These are phyloP conservation scores for Lucilia sericata DNA, from an alignment of 1,140 invertebrate genomes.

Conservation along the genomic window DNA sequence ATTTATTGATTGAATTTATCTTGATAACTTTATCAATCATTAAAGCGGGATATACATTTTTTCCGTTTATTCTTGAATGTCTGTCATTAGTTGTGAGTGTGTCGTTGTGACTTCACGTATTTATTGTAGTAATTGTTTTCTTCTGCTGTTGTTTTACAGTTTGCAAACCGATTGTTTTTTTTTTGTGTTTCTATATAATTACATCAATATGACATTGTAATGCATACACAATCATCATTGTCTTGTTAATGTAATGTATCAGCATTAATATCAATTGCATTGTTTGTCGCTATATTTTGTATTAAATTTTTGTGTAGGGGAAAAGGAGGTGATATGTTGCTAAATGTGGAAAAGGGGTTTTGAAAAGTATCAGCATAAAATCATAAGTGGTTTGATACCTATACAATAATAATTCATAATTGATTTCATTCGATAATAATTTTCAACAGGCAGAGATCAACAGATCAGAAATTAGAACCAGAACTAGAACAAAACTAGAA, in stretches of 20 bases:
- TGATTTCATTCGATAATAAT: no score
- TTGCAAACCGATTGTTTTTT: no score
- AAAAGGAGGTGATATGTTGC: no score
- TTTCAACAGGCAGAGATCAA: no score
- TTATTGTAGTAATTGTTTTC: not conserved
- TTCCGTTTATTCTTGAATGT: not conserved
- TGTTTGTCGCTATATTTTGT: not conserved
- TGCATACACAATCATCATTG: not conserved
- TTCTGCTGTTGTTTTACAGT: no score
- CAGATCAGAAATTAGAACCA: no score
- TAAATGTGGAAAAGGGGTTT: no score
- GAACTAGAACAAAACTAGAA: no score
- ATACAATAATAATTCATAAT: no score
- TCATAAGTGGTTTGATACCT: no score
- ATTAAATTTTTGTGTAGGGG: not conserved
- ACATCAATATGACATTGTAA: slow-evolving; percentile 17
- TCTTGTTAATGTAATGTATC: not conserved
- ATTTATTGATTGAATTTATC: slow-evolving; percentile 7
- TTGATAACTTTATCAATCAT: slow-evolving; percentile 17
- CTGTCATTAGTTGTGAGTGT: not conserved
- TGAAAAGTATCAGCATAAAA: no score
- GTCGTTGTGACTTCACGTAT: not conserved
- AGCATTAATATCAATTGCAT: not conserved
- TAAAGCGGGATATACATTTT: not conserved
- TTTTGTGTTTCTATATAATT: not conserved